A percentile compares a stretch with the other conserved stretches of the same genome.
Conservation (phyloP, 1,140 invertebrate genomes). For the Drosophila mayri region DNA sequence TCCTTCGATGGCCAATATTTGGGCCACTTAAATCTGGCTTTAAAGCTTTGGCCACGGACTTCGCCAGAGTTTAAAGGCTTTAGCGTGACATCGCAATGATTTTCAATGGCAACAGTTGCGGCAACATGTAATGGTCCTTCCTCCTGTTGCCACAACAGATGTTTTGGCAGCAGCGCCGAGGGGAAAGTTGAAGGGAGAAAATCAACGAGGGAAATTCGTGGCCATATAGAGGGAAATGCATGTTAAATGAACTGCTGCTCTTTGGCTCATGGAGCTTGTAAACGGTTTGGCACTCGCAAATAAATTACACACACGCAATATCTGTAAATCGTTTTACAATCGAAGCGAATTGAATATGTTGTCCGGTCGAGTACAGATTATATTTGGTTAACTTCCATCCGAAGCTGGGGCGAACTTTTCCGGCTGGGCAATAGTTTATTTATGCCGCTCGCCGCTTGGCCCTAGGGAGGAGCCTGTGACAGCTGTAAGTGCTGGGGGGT, state of each 20-base stretch:
- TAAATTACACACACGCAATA: conserved; percentile 62
- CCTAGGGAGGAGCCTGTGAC: conserved; percentile 12
- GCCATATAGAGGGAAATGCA: conserved; percentile 23
- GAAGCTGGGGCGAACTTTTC: conserved; percentile 29
- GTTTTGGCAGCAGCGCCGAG: conserved; percentile 20
- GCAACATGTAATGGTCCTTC: conserved; percentile 46
- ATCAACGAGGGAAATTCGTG: conserved; percentile 1
- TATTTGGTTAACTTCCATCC: conserved; percentile 57
- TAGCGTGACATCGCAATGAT: conserved; percentile 19
- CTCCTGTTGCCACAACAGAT: conserved; percentile 37
- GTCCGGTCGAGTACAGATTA: conserved; percentile 41
- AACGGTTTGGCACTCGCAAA: conserved; percentile 56
- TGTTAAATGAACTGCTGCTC: conserved; percentile 53
- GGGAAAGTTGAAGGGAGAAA: conserved; percentile 8
- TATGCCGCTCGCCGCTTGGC: conserved; percentile 26
- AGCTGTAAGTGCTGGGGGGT: conserved; percentile 44
- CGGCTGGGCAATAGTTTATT: conserved; percentile 34
- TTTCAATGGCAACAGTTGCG: conserved; percentile 60
- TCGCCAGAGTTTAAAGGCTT: conserved; percentile 32
- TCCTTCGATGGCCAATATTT: background rate
- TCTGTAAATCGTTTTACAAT: conserved; percentile 53
- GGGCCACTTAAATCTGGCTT: conserved; percentile 27
- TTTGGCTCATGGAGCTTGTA: conserved; percentile 45
- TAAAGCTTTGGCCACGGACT: conserved; percentile 12
- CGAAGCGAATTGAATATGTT: conserved; percentile 52